phyloP scores from a whole-genome alignment of 2,113 vertebrate species.

The Sceloporus tristichus region DNA sequence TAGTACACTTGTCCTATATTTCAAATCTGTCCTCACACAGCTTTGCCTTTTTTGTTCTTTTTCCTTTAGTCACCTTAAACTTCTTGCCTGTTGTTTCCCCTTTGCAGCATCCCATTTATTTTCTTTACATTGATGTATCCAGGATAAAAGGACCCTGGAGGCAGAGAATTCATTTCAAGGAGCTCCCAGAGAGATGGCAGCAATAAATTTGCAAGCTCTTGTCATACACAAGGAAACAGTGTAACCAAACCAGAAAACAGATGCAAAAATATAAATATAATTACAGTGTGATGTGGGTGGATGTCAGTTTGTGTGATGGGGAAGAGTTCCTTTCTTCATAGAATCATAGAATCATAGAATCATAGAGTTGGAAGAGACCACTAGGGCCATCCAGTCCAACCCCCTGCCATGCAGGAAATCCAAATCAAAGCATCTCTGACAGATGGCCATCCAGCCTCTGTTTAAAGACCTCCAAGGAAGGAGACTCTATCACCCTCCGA shows the following conservation, averaged over 20 bases:
- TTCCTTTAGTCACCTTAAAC: constrained; percentile 36
- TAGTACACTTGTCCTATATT: constrained; percentile 48
- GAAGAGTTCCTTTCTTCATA: neutral
- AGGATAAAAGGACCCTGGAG: constrained; percentile 50
- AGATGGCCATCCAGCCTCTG: no score
- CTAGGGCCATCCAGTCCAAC: no score
- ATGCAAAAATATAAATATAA: constrained; percentile 3
- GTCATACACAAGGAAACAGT: neutral
- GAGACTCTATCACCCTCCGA: no score
- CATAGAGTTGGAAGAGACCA: no score
- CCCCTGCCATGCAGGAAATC: no score
- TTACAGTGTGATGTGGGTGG: neutral
- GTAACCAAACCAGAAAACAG: constrained; percentile 6
- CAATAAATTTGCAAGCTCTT: constrained; percentile 54
- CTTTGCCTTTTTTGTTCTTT: neutral
- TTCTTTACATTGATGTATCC: constrained; percentile 48
- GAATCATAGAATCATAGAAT: no score
- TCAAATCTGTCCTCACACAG: constrained; percentile 14
- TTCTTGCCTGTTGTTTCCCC: constrained; percentile 51
- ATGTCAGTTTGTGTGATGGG: neutral
- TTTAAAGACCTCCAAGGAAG: no score
- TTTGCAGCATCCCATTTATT: constrained; percentile 51
- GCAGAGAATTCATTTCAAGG: constrained; percentile 46
- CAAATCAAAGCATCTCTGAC: no score
- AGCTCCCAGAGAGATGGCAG: constrained; percentile 51